These are phyloP conservation scores for Crocodylus rhombifer DNA, from an alignment of 2,797 vertebrate genomes.

Conservation along the genomic window DNA sequence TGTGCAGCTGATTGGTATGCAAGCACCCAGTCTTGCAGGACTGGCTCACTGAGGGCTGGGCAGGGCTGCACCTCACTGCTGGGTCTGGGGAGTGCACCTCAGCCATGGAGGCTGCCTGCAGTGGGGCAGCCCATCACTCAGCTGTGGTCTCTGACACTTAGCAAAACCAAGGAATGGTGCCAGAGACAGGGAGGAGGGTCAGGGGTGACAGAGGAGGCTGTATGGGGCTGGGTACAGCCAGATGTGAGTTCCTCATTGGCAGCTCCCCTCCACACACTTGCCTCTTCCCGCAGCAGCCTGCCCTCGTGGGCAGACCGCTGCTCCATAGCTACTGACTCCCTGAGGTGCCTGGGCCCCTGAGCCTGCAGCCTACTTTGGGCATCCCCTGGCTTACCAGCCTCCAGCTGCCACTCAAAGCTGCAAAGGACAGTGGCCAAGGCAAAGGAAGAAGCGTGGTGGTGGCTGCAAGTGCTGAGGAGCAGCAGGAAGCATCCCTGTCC, in stretches of 20 bases:
- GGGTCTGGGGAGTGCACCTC: background rate
- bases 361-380: too few relatives aligned
- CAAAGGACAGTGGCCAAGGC: background rate
- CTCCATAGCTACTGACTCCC: too few relatives aligned
- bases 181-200: fast-evolving
- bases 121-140: background rate
- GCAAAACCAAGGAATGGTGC: background rate
- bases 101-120: background rate
- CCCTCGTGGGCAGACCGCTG: too few relatives aligned
- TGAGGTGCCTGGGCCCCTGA: too few relatives aligned
- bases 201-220: fast-evolving
- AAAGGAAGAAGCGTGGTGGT: background rate
- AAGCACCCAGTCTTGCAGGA: background rate
- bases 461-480: too few relatives aligned
- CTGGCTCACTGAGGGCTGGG: background rate
- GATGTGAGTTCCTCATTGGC: background rate
- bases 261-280: background rate
- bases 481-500: too few relatives aligned
- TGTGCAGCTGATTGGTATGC: background rate
- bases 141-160: background rate
- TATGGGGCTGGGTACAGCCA: background rate
- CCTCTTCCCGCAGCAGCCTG: background rate
- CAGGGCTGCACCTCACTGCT: background rate
- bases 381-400: background rate
- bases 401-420: background rate